Evolutionary conservation across 2,797 vertebrate species (phyloP).

Genomic region (Spizella passerina): DNA sequence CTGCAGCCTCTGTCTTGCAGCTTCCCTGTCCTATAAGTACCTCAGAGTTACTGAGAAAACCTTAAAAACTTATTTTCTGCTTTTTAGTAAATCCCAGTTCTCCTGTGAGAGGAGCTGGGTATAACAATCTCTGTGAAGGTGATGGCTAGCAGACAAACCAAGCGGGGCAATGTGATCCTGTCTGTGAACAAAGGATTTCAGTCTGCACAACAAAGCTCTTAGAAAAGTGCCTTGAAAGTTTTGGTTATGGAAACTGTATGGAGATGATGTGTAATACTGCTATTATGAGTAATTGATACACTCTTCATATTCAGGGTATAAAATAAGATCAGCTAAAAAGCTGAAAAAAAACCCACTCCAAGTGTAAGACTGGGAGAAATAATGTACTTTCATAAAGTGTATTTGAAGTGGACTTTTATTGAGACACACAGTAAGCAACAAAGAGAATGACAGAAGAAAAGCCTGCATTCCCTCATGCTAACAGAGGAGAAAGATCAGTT

Average conservation of each 20-base stretch:
- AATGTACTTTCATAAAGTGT: background rate
- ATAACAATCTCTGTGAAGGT: background rate
- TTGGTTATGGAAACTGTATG: background rate
- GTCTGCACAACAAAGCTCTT: background rate
- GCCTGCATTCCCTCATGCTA: background rate
- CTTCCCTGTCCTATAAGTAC: background rate
- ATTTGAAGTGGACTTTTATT: background rate
- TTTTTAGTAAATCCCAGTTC: background rate
- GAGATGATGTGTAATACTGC: background rate
- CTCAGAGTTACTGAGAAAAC: background rate
- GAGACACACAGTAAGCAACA: background rate
- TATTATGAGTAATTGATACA: background rate
- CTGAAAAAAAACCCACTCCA: accelerated
- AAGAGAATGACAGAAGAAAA: background rate
- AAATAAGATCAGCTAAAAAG: background rate
- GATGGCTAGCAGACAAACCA: background rate
- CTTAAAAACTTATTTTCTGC: background rate
- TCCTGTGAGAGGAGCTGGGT: background rate
- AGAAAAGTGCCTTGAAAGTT: background rate
- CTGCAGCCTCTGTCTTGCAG: background rate
- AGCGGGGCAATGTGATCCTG: background rate
- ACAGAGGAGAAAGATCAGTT: background rate
- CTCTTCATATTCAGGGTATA: background rate
- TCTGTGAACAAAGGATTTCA: background rate
- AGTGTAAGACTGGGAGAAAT: background rate